Conservation (phyloP, 2,113 vertebrate species). For the Heterochromis multidens region DNA sequence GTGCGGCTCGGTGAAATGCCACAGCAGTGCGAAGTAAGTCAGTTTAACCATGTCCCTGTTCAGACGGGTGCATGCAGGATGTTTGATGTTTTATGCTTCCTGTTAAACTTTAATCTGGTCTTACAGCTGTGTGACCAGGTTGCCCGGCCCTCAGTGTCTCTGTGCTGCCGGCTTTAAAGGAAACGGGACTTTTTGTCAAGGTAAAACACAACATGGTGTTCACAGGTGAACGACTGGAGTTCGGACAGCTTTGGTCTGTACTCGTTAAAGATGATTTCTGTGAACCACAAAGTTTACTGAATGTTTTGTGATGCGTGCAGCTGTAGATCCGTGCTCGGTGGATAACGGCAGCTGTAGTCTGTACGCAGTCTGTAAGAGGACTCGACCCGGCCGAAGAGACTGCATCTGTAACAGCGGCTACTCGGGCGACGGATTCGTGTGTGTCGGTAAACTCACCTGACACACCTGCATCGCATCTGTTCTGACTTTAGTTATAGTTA, state of each 20-base stretch:
- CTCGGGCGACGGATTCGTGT: conserved; percentile 85
- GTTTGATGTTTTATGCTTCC: background rate
- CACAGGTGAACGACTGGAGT: background rate
- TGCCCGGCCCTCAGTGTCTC: conserved; percentile 70
- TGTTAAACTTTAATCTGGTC: background rate
- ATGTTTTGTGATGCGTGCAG: conserved; percentile 57
- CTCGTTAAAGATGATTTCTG: background rate
- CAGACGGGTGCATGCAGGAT: background rate
- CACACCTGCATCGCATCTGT: background rate
- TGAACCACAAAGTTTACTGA: background rate
- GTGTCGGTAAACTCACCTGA: conserved; percentile 74
- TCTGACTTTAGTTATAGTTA: background rate
- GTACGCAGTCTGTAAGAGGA: conserved; percentile 82
- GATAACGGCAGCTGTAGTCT: conserved; percentile 85
- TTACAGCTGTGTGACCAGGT: conserved; percentile 75
- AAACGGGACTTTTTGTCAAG: conserved; percentile 86
- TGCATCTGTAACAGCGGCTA: conserved; percentile 82
- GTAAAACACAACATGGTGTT: conserved; percentile 51
- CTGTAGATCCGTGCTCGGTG: conserved; percentile 77
- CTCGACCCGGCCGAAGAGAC: conserved; percentile 77
- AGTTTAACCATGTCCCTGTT: background rate
- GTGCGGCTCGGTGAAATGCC: conserved; percentile 80
- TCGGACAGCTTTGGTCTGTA: background rate
- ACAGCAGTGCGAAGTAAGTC: conserved; percentile 92
- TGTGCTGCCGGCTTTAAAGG: conserved; percentile 89